Conservation (phyloP, 23 tunicate species). For the Clavelina lepadiformis region DNA sequence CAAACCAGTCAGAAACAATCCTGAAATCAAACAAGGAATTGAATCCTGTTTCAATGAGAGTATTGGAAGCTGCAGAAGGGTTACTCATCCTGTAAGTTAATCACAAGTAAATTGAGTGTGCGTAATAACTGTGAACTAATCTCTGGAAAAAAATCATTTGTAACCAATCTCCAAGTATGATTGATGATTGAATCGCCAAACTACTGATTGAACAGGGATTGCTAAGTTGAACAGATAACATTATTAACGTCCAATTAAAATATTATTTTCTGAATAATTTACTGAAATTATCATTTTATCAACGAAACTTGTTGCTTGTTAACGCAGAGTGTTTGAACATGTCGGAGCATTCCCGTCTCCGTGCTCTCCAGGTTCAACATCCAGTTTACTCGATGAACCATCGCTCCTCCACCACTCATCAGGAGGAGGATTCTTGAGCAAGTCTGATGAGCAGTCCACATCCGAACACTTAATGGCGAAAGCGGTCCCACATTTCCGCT, state of each 20-base stretch:
- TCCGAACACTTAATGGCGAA: constrained; percentile 19
- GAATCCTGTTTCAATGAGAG: constrained; percentile 85
- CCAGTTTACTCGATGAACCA: constrained; percentile 74
- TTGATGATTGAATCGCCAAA: too few relatives aligned
- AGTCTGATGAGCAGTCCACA: background rate
- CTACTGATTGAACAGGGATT: too few relatives aligned
- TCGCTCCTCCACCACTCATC: constrained; percentile 48
- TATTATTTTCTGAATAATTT: too few relatives aligned
- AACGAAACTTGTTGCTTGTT: too few relatives aligned
- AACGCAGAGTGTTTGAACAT: constrained; percentile 83
- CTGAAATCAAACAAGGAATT: constrained; percentile 78
- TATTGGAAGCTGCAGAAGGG: constrained; percentile 88
- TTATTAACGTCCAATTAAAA: too few relatives aligned
- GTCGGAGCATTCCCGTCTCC: constrained; percentile 83
- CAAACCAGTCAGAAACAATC: constrained; percentile 32
- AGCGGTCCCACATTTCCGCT: constrained; percentile 60
- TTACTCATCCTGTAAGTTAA: constrained; percentile 68
- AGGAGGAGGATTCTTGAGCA: constrained; percentile 13
- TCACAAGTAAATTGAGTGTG: too few relatives aligned
- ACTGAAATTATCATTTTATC: too few relatives aligned
- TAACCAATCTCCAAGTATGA: too few relatives aligned
- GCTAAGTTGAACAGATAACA: too few relatives aligned
- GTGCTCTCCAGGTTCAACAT: constrained; percentile 72
- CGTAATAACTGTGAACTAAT: too few relatives aligned
- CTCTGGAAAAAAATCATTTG: too few relatives aligned